Evolutionary conservation across 2,888 invertebrate species (phyloP).

Genomic region (Elysia crispata): DNA sequence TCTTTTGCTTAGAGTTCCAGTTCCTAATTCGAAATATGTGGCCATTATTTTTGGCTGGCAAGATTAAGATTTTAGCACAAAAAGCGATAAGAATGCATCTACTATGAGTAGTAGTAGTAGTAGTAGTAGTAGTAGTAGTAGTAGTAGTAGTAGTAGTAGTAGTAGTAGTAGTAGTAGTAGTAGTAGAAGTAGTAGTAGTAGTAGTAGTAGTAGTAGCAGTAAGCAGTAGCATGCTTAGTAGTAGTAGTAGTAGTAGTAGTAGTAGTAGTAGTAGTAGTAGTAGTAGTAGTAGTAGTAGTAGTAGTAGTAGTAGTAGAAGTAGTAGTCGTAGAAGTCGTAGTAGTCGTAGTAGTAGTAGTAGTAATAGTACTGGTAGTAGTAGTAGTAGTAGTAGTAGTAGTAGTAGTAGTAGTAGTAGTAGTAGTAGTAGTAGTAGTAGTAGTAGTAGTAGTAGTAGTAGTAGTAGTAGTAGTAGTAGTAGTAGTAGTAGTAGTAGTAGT

Average conservation of each 20-base stretch:
- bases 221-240: conserved; percentile 35
- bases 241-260: conserved; percentile 40
- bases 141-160: too few relatives aligned
- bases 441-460: too few relatives aligned
- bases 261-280: conserved; percentile 41
- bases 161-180: too few relatives aligned
- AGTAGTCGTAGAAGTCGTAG: conserved; percentile 38
- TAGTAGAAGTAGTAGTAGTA: too few relatives aligned
- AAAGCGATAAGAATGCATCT: too few relatives aligned
- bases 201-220: conserved; percentile 22
- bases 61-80: too few relatives aligned
- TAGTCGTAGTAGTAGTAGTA: conserved; percentile 39
- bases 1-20: too few relatives aligned
- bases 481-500: conserved; percentile 11
- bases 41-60: too few relatives aligned
- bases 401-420: neutral
- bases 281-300: conserved; percentile 41
- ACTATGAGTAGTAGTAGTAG: too few relatives aligned
- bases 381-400: conserved; percentile 43
- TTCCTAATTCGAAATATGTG: too few relatives aligned
- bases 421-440: neutral
- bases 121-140: too few relatives aligned
- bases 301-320: conserved; percentile 3
- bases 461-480: neutral
- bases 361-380: conserved; percentile 37